Conservation (phyloP, 2,888 invertebrate species). For the Agrypnus murinus region DNA sequence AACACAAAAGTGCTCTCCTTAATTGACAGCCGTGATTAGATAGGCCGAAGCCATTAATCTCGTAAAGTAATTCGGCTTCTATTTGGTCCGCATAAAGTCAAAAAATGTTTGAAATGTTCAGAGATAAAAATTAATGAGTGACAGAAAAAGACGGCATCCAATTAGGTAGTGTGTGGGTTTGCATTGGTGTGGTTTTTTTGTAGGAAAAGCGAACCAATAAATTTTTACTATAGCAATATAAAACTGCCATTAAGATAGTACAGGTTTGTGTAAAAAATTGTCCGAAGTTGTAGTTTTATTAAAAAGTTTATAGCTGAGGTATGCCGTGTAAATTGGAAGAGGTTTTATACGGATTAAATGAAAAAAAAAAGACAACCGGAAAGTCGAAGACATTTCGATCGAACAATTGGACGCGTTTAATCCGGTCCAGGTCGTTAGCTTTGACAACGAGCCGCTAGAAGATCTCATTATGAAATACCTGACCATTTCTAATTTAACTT, state of each 20-base stretch:
- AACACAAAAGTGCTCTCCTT: slow-evolving; percentile 64
- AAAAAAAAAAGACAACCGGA: slow-evolving; percentile 23
- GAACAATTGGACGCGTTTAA: slow-evolving; percentile 47
- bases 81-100: slow-evolving; percentile 50
- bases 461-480: slow-evolving; percentile 51
- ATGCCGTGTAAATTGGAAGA: slow-evolving; percentile 22
- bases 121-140: slow-evolving; percentile 68
- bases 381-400: slow-evolving; percentile 31
- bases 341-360: not conserved
- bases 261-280: slow-evolving; percentile 15
- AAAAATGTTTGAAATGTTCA: slow-evolving; percentile 60
- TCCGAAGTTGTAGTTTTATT: slow-evolving; percentile 18
- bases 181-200: slow-evolving; percentile 24
- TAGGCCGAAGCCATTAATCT: slow-evolving; percentile 65
- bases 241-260: slow-evolving; percentile 25
- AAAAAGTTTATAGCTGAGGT: slow-evolving; percentile 4
- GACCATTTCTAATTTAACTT: slow-evolving; percentile 47
- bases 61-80: slow-evolving; percentile 56
- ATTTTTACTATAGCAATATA: slow-evolving; percentile 35
- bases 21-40: slow-evolving; percentile 70
- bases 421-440: slow-evolving; percentile 43
- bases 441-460: slow-evolving; percentile 46
- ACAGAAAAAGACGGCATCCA: slow-evolving; percentile 62
- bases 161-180: slow-evolving; percentile 62
- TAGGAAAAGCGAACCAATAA: slow-evolving; percentile 31